Evolutionary conservation across 2,113 vertebrate genomes (phyloP).

Genomic region (Pachypanchax playfairii): DNA sequence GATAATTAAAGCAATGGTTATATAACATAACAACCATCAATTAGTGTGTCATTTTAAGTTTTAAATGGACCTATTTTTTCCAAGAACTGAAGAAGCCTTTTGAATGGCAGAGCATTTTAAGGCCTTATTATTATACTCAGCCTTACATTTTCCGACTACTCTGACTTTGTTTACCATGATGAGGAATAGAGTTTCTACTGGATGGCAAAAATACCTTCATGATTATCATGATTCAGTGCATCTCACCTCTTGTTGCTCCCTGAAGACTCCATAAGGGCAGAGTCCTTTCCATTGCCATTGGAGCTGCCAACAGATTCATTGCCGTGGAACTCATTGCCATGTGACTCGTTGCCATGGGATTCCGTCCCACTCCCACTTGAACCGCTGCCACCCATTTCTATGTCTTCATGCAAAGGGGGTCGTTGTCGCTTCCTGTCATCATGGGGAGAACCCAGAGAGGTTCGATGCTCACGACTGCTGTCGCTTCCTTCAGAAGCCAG

Average conservation of each 20-base stretch:
- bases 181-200: too few relatives aligned
- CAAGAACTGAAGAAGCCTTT: too few relatives aligned
- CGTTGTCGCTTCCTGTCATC: constrained; percentile 63
- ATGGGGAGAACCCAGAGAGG: constrained; percentile 38
- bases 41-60: too few relatives aligned
- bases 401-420: constrained; percentile 81
- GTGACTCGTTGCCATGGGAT: constrained; percentile 83
- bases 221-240: background rate
- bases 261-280: constrained; percentile 79
- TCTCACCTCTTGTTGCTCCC: constrained; percentile 84
- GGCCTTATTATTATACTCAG: too few relatives aligned
- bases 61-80: too few relatives aligned
- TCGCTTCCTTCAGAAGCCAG: constrained; percentile 78
- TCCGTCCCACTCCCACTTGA: constrained; percentile 86
- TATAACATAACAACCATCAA: too few relatives aligned
- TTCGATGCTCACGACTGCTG: constrained; percentile 71
- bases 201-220: background rate
- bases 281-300: constrained; percentile 83
- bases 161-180: too few relatives aligned
- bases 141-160: too few relatives aligned
- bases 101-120: too few relatives aligned
- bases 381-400: constrained; percentile 86
- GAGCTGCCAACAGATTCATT: constrained; percentile 82
- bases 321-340: constrained; percentile 82
- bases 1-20: too few relatives aligned